These are phyloP conservation scores for Sphaerophoria rueppellii DNA, from an alignment of 2,888 invertebrate species.

Conservation along the genomic window DNA sequence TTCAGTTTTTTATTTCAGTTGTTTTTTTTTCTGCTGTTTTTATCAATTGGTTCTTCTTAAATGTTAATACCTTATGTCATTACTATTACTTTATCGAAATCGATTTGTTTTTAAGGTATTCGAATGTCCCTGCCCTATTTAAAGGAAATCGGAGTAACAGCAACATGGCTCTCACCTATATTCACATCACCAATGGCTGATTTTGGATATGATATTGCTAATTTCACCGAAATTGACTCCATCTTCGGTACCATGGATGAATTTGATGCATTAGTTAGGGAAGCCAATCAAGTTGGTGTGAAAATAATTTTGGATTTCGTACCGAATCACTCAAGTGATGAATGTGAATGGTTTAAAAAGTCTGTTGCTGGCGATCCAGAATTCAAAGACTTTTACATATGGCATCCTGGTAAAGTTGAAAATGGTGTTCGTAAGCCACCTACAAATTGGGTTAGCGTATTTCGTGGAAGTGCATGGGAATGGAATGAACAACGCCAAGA, in stretches of 20 bases:
- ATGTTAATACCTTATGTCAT: too few relatives aligned
- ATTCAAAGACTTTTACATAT: constrained; percentile 87
- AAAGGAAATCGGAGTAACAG: constrained; percentile 83
- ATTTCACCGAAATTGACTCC: constrained; percentile 84
- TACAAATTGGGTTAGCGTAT: constrained; percentile 82
- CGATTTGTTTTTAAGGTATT: constrained; percentile 82
- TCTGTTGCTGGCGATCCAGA: constrained; percentile 83
- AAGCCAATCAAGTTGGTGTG: constrained; percentile 81
- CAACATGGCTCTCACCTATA: constrained; percentile 86
- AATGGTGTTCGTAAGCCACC: constrained; percentile 79
- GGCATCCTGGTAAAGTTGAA: constrained; percentile 81
- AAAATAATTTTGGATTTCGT: constrained; percentile 86
- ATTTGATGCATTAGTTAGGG: constrained; percentile 82
- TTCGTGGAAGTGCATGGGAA: constrained; percentile 86
- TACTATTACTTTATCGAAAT: neutral
- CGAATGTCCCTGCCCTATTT: constrained; percentile 84
- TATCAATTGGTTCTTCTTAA: too few relatives aligned
- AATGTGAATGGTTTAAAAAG: constrained; percentile 86
- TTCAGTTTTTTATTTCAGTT: too few relatives aligned
- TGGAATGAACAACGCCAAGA: constrained; percentile 84
- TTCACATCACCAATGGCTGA: constrained; percentile 86
- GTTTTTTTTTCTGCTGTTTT: too few relatives aligned
- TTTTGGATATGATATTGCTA: constrained; percentile 86
- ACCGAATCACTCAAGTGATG: constrained; percentile 83
- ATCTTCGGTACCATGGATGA: constrained; percentile 85